These are phyloP conservation scores for Zonitis immaculata DNA, from an alignment of 2,888 invertebrate species.

Conservation along the genomic window DNA sequence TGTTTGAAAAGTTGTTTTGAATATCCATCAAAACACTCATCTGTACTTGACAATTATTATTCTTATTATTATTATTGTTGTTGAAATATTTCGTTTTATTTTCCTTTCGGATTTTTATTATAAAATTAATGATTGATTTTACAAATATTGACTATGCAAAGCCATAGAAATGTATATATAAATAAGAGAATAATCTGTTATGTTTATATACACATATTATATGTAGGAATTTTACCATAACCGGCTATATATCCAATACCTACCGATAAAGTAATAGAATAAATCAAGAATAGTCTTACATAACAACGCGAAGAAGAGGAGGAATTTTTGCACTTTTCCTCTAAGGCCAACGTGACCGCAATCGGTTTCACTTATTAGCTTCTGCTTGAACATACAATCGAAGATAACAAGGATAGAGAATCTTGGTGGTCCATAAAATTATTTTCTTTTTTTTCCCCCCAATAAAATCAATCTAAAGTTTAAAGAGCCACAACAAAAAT, in stretches of 20 bases:
- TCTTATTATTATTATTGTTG: too few species aligned
- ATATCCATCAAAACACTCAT: too few species aligned
- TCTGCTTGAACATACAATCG: neutral
- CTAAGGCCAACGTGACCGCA: slow-evolving; percentile 4
- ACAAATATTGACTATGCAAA: neutral
- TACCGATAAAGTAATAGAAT: neutral
- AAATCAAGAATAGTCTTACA: neutral
- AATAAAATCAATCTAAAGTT: too few species aligned
- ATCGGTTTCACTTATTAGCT: slow-evolving; percentile 1
- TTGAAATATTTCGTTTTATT: too few species aligned
- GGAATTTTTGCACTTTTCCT: slow-evolving; percentile 2
- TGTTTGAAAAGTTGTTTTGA: too few species aligned
- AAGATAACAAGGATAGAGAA: slow-evolving; percentile 1
- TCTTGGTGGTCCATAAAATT: slow-evolving; percentile 1
- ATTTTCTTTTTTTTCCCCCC: too few species aligned
- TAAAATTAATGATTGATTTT: too few species aligned
- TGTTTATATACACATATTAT: neutral
- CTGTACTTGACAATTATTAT: too few species aligned
- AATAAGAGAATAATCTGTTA: neutral
- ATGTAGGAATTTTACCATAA: neutral
- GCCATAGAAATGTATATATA: neutral
- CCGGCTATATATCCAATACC: neutral
- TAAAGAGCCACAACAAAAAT: too few species aligned
- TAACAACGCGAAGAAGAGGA: slow-evolving; percentile 3
- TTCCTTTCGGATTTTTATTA: too few species aligned